Conservation (phyloP, 2,888 invertebrate species). For the Ectemnius continuus region DNA sequence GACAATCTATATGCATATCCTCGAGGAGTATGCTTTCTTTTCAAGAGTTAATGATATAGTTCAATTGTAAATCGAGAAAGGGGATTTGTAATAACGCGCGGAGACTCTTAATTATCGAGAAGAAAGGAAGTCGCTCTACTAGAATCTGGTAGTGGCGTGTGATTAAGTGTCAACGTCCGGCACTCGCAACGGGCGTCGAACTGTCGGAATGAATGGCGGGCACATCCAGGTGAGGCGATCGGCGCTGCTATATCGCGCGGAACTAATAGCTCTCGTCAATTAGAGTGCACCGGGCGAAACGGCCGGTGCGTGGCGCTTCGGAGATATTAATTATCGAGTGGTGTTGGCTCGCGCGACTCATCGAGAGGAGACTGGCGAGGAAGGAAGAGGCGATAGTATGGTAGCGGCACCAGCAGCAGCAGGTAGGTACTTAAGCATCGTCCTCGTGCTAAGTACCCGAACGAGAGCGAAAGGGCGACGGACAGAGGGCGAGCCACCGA, state of each 20-base stretch:
- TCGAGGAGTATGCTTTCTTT: no score
- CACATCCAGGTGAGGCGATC: conserved; percentile 42
- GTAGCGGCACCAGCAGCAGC: conserved; percentile 25
- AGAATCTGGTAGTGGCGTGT: no score
- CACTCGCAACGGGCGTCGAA: conserved; percentile 22
- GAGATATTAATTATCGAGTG: conserved; percentile 76
- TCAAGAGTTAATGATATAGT: no score
- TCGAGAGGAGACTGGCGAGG: conserved; percentile 17
- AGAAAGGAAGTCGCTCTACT: no score
- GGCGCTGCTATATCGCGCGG: conserved; percentile 68
- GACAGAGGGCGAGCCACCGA: neutral
- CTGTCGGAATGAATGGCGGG: no score
- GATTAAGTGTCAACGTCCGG: conserved; percentile 12
- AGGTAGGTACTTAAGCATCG: conserved; percentile 40
- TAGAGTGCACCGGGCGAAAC: conserved; percentile 72
- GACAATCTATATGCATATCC: no score
- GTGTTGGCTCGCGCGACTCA: conserved; percentile 44
- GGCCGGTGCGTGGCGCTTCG: conserved; percentile 38
- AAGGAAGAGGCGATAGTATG: conserved; percentile 9
- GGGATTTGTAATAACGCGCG: no score
- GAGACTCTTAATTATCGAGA: no score
- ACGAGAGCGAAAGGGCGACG: conserved; percentile 13
- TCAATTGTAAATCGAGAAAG: no score
- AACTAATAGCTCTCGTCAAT: conserved; percentile 76
- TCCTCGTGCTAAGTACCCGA: conserved; percentile 30